Base-by-base conservation (phyloP, 2,888 invertebrate genomes). In the Xanthorhoe spadicearia region DNA sequence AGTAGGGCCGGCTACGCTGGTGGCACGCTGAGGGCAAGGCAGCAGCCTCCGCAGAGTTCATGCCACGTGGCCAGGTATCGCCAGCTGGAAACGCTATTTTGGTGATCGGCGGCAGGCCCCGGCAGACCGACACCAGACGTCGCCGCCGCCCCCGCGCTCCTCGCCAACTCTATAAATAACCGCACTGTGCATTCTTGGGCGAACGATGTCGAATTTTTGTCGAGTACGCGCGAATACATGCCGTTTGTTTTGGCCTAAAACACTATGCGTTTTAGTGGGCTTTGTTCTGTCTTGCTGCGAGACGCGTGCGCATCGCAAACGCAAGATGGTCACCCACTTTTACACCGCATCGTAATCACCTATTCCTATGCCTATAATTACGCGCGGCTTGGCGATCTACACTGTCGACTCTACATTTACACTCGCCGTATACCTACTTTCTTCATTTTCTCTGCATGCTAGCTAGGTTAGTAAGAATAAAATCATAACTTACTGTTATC, bases 81-180 rank as follows among this genome's bases (percentile, higher is more conserved):
- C 89, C 91, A 92, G 90, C 92, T 93, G 93, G 92, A 92, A 86
- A 87, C 88, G 90, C 84, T 93, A 93, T 93, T 93, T 93, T 84
- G 83, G 93, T 90, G 93, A 92, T 90, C 93, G 94, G 93, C 91
- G 90, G 93, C 94, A 94, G 94, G 93, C 93, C 94, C 94, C 91
- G 94, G 94, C 93, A 94, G 94, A 93, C 92, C 94, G 93, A 92
- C 91, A 92, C 90, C 91, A 93, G 92, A 92, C 93, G 89, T 87
- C 87, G 89, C 85, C 87, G 88, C 89, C 92, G 91, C 88, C 92
- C 92, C 92, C 92, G 95, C 93, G 88, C 90, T 87, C 87, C 93
- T 91, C 88, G 86, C 85, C 80, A 86, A 84, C 85, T 83, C 92
- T 92, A 92, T 88, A 88, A 89, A 92, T 92, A 92, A 81, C 86